Evolutionary conservation across 2,888 invertebrate species (phyloP), one percentile per base, ranked within the genome.

Genomic region (Carabus problematicus): DNA sequence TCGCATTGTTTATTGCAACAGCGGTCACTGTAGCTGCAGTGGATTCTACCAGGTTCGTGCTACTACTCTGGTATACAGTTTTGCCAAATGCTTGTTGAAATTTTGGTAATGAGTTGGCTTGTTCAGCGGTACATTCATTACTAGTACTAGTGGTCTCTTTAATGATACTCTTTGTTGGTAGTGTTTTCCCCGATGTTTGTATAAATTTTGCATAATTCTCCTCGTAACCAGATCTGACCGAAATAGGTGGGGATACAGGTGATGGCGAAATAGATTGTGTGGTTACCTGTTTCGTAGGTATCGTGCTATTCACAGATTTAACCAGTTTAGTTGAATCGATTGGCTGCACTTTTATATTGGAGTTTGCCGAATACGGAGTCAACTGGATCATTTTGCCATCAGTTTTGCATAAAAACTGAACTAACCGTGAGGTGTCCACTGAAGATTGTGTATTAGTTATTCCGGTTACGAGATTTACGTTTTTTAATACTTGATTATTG

Each of bases 81-180:
- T 91, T 91, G 0, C 91, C 91, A 78, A 92, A 92, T 0, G 90
- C 91, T 80, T 91, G 91, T 77, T 91, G 91, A 77, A 92, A 92
- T 80, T 92, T 91, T 2, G 92, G 92, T 70, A 92, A 73, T 8
- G 79, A 81, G 64, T 85, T 84, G 8, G 85, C 84, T 7, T 82
- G 78, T 74, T 84, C 84, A 75, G 76, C 74, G 0, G 75, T 72
- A 8, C 77, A 63, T 41, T 47, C 70, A 18, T 79, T 75, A 49
- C 19, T 66, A 16, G 16, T 49, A n/a, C 40, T 16, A 8, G 60
- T 9, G 41, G 49, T 52, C 19, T 67, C 67, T 54, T 67, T 67
- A 1, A 41, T 14, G 6, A 39, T 83, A 43, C 76, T 78, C 40
- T 74, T 73, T 59, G 45, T 54, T 58, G 43, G 29, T 39, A 58